phyloP scores from a whole-genome alignment of 2,113 vertebrate genomes.

The Halichoeres trimaculatus region DNA sequence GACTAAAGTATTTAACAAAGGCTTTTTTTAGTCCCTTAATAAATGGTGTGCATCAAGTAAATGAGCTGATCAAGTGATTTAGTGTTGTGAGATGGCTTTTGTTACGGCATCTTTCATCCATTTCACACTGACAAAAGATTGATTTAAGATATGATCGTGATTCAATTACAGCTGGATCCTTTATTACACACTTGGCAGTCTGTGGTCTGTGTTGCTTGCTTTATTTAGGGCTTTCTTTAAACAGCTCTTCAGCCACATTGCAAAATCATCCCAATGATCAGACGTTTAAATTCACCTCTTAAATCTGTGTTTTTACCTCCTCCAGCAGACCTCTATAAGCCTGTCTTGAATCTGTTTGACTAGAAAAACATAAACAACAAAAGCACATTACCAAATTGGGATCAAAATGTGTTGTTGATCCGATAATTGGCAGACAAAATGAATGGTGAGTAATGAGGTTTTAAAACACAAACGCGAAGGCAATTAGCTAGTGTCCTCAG shows the following conservation, averaged over 20 bases:
- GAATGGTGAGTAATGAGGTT: conserved; percentile 41
- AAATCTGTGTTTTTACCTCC: background rate
- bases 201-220: conserved; percentile 12
- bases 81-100: conserved; percentile 69
- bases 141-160: conserved; percentile 74
- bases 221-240: conserved; percentile 21
- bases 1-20: conserved; percentile 48
- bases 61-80: conserved; percentile 75
- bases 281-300: background rate
- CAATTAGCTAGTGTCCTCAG: conserved; percentile 18
- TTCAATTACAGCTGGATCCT: conserved; percentile 73
- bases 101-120: conserved; percentile 67
- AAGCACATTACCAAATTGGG: conserved; percentile 2
- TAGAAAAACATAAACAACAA: conserved; percentile 13
- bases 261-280: conserved; percentile 14
- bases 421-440: conserved; percentile 46
- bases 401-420: conserved; percentile 32
- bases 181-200: conserved; percentile 66
- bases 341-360: conserved; percentile 3
- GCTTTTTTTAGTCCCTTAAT: conserved; percentile 54
- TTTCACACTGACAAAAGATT: conserved; percentile 71
- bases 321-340: background rate
- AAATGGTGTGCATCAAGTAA: conserved; percentile 66
- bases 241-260: conserved; percentile 14
- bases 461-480: conserved; percentile 36